Evolutionary conservation across 2,113 vertebrate species (phyloP).

Genomic region (Pygoscelis adeliae): DNA sequence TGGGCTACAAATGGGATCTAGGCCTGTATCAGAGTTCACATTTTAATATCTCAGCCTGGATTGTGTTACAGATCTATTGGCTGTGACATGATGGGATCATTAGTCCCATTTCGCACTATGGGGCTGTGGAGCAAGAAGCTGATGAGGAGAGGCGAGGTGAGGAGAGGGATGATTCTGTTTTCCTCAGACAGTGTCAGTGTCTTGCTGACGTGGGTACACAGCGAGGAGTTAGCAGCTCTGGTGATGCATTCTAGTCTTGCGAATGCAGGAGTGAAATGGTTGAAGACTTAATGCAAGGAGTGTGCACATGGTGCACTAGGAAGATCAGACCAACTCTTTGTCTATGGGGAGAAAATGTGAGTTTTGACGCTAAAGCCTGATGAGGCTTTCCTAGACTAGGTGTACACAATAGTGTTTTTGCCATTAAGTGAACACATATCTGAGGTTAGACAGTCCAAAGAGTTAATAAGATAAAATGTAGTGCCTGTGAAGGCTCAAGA

Average conservation of each 20-base stretch:
- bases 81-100: slow-evolving; percentile 1
- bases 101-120: not conserved
- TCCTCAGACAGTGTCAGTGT: not conserved
- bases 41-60: slow-evolving; percentile 27
- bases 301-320: not conserved
- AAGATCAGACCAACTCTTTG: not conserved
- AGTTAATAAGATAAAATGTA: not conserved
- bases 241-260: not conserved
- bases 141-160: not conserved
- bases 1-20: slow-evolving; percentile 49
- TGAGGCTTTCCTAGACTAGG: not conserved
- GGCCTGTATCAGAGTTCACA: slow-evolving; percentile 42
- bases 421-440: not conserved
- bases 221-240: not conserved
- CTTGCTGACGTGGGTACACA: not conserved
- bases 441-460: not conserved
- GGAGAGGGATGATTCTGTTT: not conserved
- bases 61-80: not conserved
- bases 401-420: not conserved
- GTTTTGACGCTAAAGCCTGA: not conserved
- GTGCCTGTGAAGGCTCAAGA: not conserved
- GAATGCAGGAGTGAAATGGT: not conserved
- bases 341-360: not conserved
- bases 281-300: not conserved
- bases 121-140: not conserved